Evolutionary conservation across 2,113 vertebrate genomes (phyloP), one percentile per base, ranked within the genome.

Genomic region (Maccullochella peelii): DNA sequence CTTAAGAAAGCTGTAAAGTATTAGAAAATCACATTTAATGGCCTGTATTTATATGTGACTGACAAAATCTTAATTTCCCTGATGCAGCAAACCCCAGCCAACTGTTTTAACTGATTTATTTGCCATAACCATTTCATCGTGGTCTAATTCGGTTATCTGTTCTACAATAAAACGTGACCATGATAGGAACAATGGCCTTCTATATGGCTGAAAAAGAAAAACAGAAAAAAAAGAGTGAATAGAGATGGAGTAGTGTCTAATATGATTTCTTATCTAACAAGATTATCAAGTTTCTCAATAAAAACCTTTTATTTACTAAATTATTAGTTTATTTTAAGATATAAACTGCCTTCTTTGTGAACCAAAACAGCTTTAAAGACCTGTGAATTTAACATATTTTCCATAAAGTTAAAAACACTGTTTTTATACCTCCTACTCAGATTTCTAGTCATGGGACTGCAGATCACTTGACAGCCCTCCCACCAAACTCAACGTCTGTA

Each of bases 361-460:
- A 54, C 21, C 15, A 44, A 62, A 79, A 23, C 21, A 18, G 0
- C 50, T 58, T 40, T 12, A 50, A 23, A 58, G 16, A 49, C 12
- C 23, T 59, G 27, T 59, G 42, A 55, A 67, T 27, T 54, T 11
- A 78, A 50, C 11, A 59, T 36, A 0, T 57, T 30, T 49, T 47
- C 68, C 8, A 33, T 15, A 12, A 18, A 82, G 59, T 54, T 21
- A 30, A 36, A 55, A 18, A n/a, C 25, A n/a, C 23, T 44, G 14
- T 67, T 52, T 8, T 8, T 44, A 52, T 44, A 52, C 52, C 23
- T 84, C 73, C 38, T 82, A 9, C 25, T 36, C 40, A 70, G 58
- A 78, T 80, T 55, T 70, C 15, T 3, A 79, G 91, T 94, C 94
- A 95, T 89, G 92, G 73, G 94, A 91, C 89, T 66, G 65, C 58